A percentile compares a stretch with the other conserved stretches of the same genome.
phyloP scores from a whole-genome alignment of 2,113 vertebrate genomes.

The Hippocampus guttulatus region DNA sequence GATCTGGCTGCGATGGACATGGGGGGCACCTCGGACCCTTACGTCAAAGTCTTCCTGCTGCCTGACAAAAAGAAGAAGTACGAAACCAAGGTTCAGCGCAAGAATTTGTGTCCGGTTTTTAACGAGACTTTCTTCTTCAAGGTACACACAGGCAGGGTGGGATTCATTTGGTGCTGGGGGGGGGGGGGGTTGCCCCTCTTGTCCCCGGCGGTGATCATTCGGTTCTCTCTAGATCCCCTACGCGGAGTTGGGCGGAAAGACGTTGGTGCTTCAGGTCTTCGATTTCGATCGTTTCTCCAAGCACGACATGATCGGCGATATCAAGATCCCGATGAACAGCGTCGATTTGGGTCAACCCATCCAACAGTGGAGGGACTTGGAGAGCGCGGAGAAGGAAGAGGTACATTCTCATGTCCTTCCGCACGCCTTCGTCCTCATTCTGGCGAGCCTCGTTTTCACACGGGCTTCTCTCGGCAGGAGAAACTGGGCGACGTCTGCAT shows the following conservation, averaged over 20 bases:
- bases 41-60: slow-evolving; percentile 83
- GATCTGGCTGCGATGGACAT: slow-evolving; percentile 86
- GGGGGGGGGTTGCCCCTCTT: not conserved
- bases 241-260: slow-evolving; percentile 84
- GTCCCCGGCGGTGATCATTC: not conserved
- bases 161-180: not conserved
- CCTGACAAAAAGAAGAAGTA: slow-evolving; percentile 87
- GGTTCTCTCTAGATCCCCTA: slow-evolving; percentile 76
- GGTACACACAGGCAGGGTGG: slow-evolving; percentile 56
- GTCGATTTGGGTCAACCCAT: slow-evolving; percentile 82
- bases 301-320: slow-evolving; percentile 86
- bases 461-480: slow-evolving; percentile 67
- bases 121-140: slow-evolving; percentile 87
- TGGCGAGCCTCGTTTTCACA: not conserved
- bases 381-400: slow-evolving; percentile 82
- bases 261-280: slow-evolving; percentile 82
- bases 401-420: slow-evolving; percentile 44
- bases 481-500: slow-evolving; percentile 86
- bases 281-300: slow-evolving; percentile 91
- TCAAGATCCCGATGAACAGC: slow-evolving; percentile 84
- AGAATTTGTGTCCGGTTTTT: slow-evolving; percentile 85
- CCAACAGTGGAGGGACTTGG: slow-evolving; percentile 81
- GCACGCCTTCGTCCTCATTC: not conserved
- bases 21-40: slow-evolving; percentile 86
- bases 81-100: slow-evolving; percentile 88